A percentile compares a stretch with the other conserved stretches of the same genome.
phyloP scores from a whole-genome alignment of 2,888 invertebrate genomes.

The Patella depressa region DNA sequence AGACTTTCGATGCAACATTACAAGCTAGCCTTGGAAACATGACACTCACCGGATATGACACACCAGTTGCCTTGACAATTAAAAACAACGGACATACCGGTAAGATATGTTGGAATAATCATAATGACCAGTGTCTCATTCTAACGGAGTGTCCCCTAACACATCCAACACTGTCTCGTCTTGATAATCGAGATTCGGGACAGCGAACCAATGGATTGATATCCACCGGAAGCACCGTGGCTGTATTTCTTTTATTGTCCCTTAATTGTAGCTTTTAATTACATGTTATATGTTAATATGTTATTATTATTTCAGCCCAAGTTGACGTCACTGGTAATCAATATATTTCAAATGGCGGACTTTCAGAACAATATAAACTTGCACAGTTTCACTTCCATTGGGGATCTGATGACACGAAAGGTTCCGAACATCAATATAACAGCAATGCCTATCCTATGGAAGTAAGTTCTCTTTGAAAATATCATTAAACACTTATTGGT shows the following conservation, averaged over 20 bases:
- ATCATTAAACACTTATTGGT: too few relatives aligned
- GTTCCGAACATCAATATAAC: conserved; percentile 45
- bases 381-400: conserved; percentile 46
- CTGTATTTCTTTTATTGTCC: too few relatives aligned
- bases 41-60: not conserved
- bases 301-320: not conserved
- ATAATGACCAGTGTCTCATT: too few relatives aligned
- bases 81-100: not conserved
- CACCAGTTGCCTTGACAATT: not conserved
- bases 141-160: too few relatives aligned
- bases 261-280: too few relatives aligned
- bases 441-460: conserved; percentile 41
- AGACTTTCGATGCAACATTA: not conserved
- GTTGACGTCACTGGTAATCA: not conserved
- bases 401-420: conserved; percentile 37
- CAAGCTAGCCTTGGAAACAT: not conserved
- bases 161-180: too few relatives aligned
- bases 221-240: too few relatives aligned
- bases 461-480: conserved; percentile 25
- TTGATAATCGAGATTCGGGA: too few relatives aligned
- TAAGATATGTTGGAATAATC: not conserved
- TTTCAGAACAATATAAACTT: conserved; percentile 36
- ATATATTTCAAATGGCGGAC: conserved; percentile 30
- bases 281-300: too few relatives aligned
- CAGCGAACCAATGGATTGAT: too few relatives aligned